A percentile compares a stretch with the other conserved stretches of the same genome.
These are phyloP conservation scores for Epinephelus moara DNA, from an alignment of 2,113 vertebrate species.

Conservation along the genomic window DNA sequence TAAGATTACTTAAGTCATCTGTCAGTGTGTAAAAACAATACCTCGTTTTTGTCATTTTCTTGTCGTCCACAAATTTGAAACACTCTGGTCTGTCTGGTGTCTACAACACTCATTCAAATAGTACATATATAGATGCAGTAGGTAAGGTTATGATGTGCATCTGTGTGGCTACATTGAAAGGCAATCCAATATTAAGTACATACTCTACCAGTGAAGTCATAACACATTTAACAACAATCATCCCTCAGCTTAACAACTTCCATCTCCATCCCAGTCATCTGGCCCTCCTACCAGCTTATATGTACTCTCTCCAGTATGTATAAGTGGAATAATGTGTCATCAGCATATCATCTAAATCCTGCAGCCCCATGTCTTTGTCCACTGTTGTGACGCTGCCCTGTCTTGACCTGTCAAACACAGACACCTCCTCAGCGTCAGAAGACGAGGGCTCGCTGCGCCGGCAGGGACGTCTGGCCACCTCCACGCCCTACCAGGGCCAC, in stretches of 20 bases:
- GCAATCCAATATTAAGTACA: conserved; percentile 1
- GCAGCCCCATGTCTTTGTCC: conserved; percentile 43
- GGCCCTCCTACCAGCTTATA: conserved; percentile 43
- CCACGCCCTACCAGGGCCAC: conserved; percentile 89
- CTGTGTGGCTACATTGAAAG: background rate
- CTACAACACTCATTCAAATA: conserved; percentile 1
- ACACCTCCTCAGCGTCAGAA: conserved; percentile 98
- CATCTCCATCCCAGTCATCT: conserved; percentile 45
- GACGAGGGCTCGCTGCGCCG: conserved; percentile 96
- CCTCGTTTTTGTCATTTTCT: background rate
- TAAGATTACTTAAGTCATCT: background rate
- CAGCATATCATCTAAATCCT: conserved; percentile 31
- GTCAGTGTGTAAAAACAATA: background rate
- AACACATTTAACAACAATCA: conserved; percentile 2
- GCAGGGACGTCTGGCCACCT: conserved; percentile 90
- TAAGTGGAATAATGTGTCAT: conserved; percentile 50
- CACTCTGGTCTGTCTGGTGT: background rate
- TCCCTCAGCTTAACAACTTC: conserved; percentile 1
- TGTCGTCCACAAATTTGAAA: background rate
- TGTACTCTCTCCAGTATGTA: conserved; percentile 53
- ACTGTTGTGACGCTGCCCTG: conserved; percentile 68
- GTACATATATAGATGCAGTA: background rate
- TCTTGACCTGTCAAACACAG: conserved; percentile 89
- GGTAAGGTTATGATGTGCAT: background rate
- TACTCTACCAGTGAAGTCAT: background rate